Percentiles rank a stretch among this genome's conserved stretches.
These are phyloP conservation scores for Dendrophyllia cribrosa DNA, from an alignment of 64 coral and sea anemone genomes.

Conservation along the genomic window DNA sequence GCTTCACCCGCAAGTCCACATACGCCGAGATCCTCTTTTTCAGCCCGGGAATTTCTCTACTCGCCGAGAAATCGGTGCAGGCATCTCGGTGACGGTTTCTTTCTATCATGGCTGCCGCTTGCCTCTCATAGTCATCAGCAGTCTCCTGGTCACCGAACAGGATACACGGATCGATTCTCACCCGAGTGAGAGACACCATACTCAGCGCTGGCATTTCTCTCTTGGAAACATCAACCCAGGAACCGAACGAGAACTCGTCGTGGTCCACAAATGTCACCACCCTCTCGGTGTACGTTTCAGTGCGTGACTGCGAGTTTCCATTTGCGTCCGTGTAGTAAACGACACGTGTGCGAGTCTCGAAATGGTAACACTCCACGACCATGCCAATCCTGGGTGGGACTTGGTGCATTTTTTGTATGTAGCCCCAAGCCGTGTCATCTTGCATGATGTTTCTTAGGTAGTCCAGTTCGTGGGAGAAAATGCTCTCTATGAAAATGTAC, in stretches of 20 bases:
- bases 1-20: slow-evolving; percentile 51
- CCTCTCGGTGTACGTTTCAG: slow-evolving; percentile 83
- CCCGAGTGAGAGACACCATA: slow-evolving; percentile 54
- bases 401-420: slow-evolving; percentile 76
- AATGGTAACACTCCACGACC: slow-evolving; percentile 88
- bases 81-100: slow-evolving; percentile 74
- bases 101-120: slow-evolving; percentile 64
- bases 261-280: slow-evolving; percentile 65
- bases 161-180: slow-evolving; percentile 65
- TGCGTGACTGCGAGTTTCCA: slow-evolving; percentile 67
- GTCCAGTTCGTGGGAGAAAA: slow-evolving; percentile 73
- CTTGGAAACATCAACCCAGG: slow-evolving; percentile 85
- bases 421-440: slow-evolving; percentile 89
- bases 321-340: slow-evolving; percentile 74
- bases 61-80: slow-evolving; percentile 57
- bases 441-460: slow-evolving; percentile 85
- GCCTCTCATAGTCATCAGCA: slow-evolving; percentile 49
- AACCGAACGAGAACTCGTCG: slow-evolving; percentile 70
- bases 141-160: slow-evolving; percentile 88
- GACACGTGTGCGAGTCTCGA: slow-evolving; percentile 57
- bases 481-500: slow-evolving; percentile 75
- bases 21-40: slow-evolving; percentile 84
- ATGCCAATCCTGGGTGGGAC: slow-evolving; percentile 70
- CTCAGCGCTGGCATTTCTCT: slow-evolving; percentile 80
- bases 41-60: slow-evolving; percentile 57